Evolutionary conservation across 2,888 invertebrate species (phyloP).

Genomic region (Alsophila aescularia): DNA sequence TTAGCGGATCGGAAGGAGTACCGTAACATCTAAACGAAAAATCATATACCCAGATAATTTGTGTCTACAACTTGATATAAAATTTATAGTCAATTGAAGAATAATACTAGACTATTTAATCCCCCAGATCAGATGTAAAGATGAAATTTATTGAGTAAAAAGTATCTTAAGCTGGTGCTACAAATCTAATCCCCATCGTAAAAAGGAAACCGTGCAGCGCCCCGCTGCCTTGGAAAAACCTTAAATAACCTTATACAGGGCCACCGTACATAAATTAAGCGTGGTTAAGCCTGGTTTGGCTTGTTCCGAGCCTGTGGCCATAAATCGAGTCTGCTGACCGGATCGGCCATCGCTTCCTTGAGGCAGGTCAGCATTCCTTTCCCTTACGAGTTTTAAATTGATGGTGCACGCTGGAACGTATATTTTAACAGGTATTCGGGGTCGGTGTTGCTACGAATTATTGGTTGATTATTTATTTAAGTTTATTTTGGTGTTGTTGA

Average conservation of each 20-base stretch:
- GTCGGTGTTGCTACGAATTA: constrained; percentile 11
- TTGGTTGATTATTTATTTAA: constrained; percentile 7
- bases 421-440: constrained; percentile 21
- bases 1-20: no score
- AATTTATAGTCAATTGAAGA: background rate
- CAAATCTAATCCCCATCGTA: constrained; percentile 10
- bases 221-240: constrained; percentile 26
- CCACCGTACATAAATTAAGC: constrained; percentile 36
- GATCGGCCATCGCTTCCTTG: constrained; percentile 27
- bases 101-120: background rate
- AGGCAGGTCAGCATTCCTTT: constrained; percentile 36
- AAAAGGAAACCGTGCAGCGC: background rate
- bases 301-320: constrained; percentile 24
- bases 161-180: background rate
- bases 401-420: constrained; percentile 6
- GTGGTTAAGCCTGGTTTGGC: constrained; percentile 22
- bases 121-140: background rate
- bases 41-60: constrained; percentile 18
- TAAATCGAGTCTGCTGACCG: constrained; percentile 28
- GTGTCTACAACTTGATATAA: background rate
- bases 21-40: constrained; percentile 43
- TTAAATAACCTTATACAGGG: constrained; percentile 28
- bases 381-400: constrained; percentile 25
- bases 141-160: constrained; percentile 6
- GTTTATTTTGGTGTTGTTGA: background rate